Evolutionary conservation across 2,888 invertebrate species (phyloP), one percentile per base, ranked within the genome.

Genomic region (Antheraea yamamai): DNA sequence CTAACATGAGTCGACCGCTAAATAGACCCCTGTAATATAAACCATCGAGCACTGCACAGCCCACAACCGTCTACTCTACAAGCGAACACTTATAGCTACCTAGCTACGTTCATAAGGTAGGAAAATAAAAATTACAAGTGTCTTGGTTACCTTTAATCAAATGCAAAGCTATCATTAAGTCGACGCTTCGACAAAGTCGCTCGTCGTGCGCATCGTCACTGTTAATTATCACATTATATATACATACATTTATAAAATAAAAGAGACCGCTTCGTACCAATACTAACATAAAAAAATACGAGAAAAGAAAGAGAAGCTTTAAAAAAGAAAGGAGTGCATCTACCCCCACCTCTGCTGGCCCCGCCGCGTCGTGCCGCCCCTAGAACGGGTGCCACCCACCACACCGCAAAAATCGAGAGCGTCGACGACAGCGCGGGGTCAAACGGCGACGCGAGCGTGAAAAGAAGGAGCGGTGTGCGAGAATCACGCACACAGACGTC

Each of bases 331-430:
- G 92, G 94, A 94, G 92, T 94, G 93, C 92, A 93, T 92, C 91
- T 89, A 89, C 92, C 93, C 95, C 95, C 93, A 92, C 94, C 92
- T 89, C 89, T 82, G 87, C 88, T 83, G 88, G 92, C 91, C 92
- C 93, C 92, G 89, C 88, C 88, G 88, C 86, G 85, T 81, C 87
- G 91, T 89, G 92, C 92, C 93, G 92, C 92, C 93, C 92, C 95
- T 92, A 92, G 88, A 91, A 91, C 91, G 92, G 95, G 95, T 92
- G 93, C 95, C 95, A 95, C 95, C 95, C 96, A 95, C 95, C 93
- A 95, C 94, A 95, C 92, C 95, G 95, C 95, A 96, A 96, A 96
- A 96, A 96, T 95, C 95, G 95, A 95, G 95, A 95, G 92, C 94
- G 92, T 91, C 93, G 93, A 91, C 95, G 92, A 92, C 92, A 87